Evolutionary conservation across 1,140 invertebrate genomes (phyloP).

Genomic region (Spodoptera frugiperda): DNA sequence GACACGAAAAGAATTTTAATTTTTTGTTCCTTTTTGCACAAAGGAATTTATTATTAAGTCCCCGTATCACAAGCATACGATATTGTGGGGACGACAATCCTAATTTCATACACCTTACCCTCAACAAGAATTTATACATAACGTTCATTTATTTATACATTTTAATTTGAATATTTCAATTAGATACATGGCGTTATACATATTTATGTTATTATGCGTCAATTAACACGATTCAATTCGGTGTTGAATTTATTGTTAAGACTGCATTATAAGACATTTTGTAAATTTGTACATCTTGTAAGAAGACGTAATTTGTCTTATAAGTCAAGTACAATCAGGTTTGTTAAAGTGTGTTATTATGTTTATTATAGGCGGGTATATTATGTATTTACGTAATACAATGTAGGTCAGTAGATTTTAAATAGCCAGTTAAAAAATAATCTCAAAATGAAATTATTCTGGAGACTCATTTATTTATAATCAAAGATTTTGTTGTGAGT

Average conservation of each 20-base stretch:
- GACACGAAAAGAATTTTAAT: constrained; percentile 79
- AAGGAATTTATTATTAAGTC: constrained; percentile 79
- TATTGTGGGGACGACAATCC: constrained; percentile 61
- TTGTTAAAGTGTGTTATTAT: too few species aligned
- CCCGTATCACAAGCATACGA: constrained; percentile 69
- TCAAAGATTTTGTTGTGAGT: constrained; percentile 46
- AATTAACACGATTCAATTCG: too few species aligned
- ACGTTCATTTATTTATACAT: constrained; percentile 58
- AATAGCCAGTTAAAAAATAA: background rate
- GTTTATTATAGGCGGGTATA: too few species aligned
- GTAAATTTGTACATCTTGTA: too few species aligned
- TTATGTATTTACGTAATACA: too few species aligned
- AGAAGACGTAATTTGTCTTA: too few species aligned
- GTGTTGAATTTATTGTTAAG: too few species aligned
- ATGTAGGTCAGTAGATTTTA: too few species aligned
- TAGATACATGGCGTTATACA: too few species aligned
- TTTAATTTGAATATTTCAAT: constrained; percentile 7
- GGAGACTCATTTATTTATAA: constrained; percentile 12
- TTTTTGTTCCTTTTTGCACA: constrained; percentile 75
- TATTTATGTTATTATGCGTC: background rate
- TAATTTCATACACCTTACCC: constrained; percentile 60
- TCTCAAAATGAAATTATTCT: too few species aligned
- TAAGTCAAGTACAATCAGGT: too few species aligned
- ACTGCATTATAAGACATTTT: too few species aligned
- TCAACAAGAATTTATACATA: constrained; percentile 64